These are phyloP conservation scores for Plecotus auritus DNA, from an alignment of 2,113 vertebrate genomes.

Conservation along the genomic window DNA sequence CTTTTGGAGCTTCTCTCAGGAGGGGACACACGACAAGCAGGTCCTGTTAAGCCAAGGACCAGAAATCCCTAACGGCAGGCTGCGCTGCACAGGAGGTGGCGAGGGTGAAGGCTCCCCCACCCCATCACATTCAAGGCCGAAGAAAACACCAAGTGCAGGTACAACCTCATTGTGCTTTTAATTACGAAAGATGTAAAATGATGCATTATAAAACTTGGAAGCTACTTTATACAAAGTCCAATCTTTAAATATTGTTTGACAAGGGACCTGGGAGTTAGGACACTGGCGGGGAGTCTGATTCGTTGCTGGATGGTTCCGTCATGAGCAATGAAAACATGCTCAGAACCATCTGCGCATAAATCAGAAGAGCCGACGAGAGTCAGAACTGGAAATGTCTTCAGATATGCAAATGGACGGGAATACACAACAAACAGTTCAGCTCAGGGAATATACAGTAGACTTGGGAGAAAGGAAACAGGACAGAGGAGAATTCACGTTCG, in stretches of 20 bases:
- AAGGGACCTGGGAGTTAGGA: constrained; percentile 32
- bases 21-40: fast-evolving
- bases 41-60: neutral
- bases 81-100: fast-evolving
- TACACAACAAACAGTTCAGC: neutral
- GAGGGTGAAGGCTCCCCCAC: neutral
- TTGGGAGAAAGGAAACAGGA: neutral
- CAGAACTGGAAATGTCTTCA: neutral
- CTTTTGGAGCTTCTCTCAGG: neutral
- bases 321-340: neutral
- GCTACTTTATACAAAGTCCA: constrained; percentile 75
- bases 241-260: constrained; percentile 74
- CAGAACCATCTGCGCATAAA: neutral
- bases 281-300: constrained; percentile 50
- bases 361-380: neutral
- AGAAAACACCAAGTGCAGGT: constrained; percentile 23
- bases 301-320: neutral
- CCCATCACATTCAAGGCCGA: neutral
- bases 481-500: neutral
- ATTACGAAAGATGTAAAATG: constrained; percentile 80
- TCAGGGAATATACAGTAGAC: constrained; percentile 8
- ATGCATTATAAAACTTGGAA: constrained; percentile 76
- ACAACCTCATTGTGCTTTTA: constrained; percentile 74
- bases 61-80: neutral
- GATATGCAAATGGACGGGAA: neutral